These are phyloP conservation scores for Columbina picui DNA, from an alignment of 2,113 vertebrate species.

Conservation along the genomic window DNA sequence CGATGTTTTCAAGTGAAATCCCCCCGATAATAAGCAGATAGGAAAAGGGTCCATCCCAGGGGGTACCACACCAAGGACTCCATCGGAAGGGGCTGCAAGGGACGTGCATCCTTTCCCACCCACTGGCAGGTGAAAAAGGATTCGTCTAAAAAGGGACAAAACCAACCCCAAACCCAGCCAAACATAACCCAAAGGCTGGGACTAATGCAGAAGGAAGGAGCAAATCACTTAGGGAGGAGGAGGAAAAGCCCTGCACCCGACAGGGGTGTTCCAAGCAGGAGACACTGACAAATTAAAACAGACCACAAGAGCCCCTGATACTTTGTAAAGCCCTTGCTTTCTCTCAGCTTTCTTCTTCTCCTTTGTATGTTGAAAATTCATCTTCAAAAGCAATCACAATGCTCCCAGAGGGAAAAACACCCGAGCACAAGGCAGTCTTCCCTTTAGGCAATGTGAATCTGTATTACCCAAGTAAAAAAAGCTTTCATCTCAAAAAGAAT, in stretches of 20 bases:
- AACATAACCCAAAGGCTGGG: background rate
- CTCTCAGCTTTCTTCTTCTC: constrained; percentile 32
- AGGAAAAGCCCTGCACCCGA: background rate
- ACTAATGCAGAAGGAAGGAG: background rate
- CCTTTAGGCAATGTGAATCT: constrained; percentile 24
- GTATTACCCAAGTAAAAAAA: background rate
- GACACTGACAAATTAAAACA: constrained; percentile 21
- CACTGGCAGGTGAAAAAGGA: background rate
- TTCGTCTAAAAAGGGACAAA: background rate
- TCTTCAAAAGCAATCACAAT: constrained; percentile 36
- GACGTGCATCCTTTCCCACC: background rate
- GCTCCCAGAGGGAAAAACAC: constrained; percentile 16
- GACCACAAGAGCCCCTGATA: background rate
- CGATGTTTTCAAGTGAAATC: background rate
- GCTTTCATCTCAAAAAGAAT: constrained; percentile 45
- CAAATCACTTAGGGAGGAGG: background rate
- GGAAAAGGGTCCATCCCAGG: background rate
- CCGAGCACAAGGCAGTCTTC: constrained; percentile 25
- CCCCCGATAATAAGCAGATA: background rate
- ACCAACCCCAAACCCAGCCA: too few relatives aligned
- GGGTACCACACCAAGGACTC: background rate
- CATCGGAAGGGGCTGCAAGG: background rate
- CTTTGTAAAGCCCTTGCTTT: constrained; percentile 7
- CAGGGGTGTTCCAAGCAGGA: background rate
- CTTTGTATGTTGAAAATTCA: constrained; percentile 44